phyloP scores from a whole-genome alignment of 1,140 invertebrate genomes.

The Rhagoletis zephyria region DNA sequence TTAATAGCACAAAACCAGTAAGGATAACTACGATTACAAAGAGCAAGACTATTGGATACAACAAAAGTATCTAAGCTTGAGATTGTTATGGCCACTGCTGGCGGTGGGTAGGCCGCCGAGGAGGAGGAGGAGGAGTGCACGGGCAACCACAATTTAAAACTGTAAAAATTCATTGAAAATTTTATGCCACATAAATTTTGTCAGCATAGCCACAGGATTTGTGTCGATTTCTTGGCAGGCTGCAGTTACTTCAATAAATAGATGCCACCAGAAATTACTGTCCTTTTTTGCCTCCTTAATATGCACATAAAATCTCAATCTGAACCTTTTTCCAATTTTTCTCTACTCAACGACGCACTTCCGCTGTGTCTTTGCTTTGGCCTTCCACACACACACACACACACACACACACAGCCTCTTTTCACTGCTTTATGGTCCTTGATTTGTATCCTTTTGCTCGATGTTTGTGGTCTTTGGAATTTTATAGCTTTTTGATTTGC shows the following conservation, averaged over 20 bases:
- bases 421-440: not conserved
- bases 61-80: constrained; percentile 18
- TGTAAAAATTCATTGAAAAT: constrained; percentile 54
- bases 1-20: not conserved
- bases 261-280: constrained; percentile 19
- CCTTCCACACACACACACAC: too few species aligned
- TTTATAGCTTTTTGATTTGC: constrained; percentile 55
- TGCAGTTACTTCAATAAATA: not conserved
- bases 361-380: not conserved
- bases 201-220: constrained; percentile 41
- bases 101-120: not conserved
- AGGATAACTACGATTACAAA: constrained; percentile 4
- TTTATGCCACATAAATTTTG: constrained; percentile 54
- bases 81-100: not conserved
- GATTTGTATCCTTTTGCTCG: constrained; percentile 27
- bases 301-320: not conserved
- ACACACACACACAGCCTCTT: too few species aligned
- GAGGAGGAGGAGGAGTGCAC: not conserved
- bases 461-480: constrained; percentile 25
- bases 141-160: constrained; percentile 41
- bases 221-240: constrained; percentile 30
- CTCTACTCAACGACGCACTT: not conserved
- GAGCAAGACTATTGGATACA: not conserved
- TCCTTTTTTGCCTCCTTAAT: not conserved
- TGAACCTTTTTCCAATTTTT: not conserved